phyloP scores from a whole-genome alignment of 2,888 invertebrate genomes.

The Argynnis bischoffii region DNA sequence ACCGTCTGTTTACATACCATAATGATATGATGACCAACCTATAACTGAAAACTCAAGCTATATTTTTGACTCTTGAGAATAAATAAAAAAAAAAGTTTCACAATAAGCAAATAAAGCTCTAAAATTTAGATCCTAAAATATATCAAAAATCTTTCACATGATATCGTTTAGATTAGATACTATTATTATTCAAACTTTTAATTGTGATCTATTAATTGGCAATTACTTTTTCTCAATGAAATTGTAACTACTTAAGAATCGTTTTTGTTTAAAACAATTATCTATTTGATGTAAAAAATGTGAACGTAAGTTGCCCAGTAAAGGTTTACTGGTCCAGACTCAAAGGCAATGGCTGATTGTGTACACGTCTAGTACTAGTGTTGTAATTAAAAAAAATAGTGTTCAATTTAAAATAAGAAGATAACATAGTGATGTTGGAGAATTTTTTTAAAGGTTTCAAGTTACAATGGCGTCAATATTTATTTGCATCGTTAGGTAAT shows the following conservation, averaged over 20 bases:
- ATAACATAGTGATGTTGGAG: conserved; percentile 54
- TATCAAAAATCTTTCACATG: too few species aligned
- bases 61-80: too few species aligned
- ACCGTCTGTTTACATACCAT: too few species aligned
- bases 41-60: too few species aligned
- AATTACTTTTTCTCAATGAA: conserved; percentile 11
- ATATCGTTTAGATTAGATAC: neutral
- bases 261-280: conserved; percentile 25
- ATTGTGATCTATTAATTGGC: conserved; percentile 10
- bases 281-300: conserved; percentile 46
- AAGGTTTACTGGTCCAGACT: conserved; percentile 45
- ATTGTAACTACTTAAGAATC: conserved; percentile 8
- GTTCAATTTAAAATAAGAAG: conserved; percentile 33
- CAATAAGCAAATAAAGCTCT: too few species aligned
- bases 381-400: conserved; percentile 30
- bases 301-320: conserved; percentile 55
- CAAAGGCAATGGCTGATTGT: conserved; percentile 53
- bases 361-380: conserved; percentile 50
- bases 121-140: too few species aligned
- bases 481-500: conserved; percentile 73
- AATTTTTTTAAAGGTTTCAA: conserved; percentile 55
- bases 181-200: conserved; percentile 9
- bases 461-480: conserved; percentile 75
- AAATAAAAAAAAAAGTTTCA: too few species aligned
- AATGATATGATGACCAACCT: too few species aligned